A percentile compares a stretch with the other conserved stretches of the same genome.
phyloP scores from a whole-genome alignment of 1,140 invertebrate genomes.

The Lepidurus packardi region DNA sequence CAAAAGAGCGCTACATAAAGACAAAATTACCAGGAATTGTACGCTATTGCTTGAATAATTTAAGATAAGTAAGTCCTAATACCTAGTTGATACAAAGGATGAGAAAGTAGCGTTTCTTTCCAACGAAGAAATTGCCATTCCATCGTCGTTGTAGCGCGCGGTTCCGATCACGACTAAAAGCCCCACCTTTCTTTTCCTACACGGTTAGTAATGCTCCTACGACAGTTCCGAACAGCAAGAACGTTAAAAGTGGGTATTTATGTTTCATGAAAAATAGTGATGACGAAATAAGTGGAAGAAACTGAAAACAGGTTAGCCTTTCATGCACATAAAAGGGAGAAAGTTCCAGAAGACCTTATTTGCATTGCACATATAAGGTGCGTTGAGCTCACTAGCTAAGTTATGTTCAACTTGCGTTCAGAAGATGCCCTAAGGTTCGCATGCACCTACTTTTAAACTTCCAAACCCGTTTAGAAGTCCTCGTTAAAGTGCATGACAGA shows the following conservation, averaged over 20 bases:
- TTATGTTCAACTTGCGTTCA: constrained; percentile 3
- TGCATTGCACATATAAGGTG: background rate
- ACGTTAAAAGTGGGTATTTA: no score
- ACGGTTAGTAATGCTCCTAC: background rate
- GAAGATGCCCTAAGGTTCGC: background rate
- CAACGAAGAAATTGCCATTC: background rate
- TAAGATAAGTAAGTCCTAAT: background rate
- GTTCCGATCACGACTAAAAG: background rate
- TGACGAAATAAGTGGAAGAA: no score
- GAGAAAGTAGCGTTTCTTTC: background rate
- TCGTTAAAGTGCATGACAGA: background rate
- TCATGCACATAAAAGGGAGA: background rate
- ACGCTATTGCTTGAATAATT: no score
- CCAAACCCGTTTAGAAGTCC: background rate
- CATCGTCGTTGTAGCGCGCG: background rate
- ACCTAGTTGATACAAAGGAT: background rate
- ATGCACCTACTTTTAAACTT: background rate
- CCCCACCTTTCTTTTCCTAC: constrained; percentile 2
- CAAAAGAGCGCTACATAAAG: no score
- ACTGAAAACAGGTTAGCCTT: background rate
- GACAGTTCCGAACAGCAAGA: no score
- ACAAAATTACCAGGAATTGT: no score
- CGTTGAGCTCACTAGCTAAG: background rate
- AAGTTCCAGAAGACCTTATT: background rate
- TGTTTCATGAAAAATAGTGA: no score